Evolutionary conservation across 2,113 vertebrate species (phyloP), one percentile per base, ranked within the genome.

Genomic region (Buteo buteo): DNA sequence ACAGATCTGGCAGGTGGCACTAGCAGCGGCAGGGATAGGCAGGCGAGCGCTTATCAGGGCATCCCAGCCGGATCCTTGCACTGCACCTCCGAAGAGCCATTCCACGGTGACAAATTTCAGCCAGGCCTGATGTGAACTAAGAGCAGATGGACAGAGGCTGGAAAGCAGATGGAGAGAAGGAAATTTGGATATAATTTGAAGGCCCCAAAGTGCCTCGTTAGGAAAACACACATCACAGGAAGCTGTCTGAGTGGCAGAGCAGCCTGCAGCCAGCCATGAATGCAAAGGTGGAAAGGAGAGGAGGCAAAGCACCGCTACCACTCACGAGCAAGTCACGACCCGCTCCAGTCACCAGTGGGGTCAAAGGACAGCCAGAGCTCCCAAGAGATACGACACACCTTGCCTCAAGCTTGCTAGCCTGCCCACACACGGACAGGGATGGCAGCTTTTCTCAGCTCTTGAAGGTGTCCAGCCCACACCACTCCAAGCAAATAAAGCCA

Each of bases 21-120:
- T 1, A 5, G 45, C 38, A 28, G 64, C 7, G 0, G 2, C 2
- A 0, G 24, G 44, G 54, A 11, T 0, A 14, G 49, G 54, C 26
- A 47, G 24, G 49, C 0, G 3, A 61, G 29, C 0, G 0, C 55
- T 71, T 34, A 17, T 22, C 31, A 0, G 58, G 44, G 38, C 1
- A 0, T 17, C 50, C 49, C 55, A 32, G 52, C 1, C 1, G n/a
- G 52, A 26, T 79, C 47, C 42, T 36, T 45, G 32, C 4, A 1
- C 59, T 66, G 77, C 3, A 7, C 38, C 1, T 42, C 65, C 13
- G 0, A 11, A 67, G 62, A 91, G 38, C 38, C 64, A 29, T 12
- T 82, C 65, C 8, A 7, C 1, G 0, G 72, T 11, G 54, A 79
- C 31, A 72, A 38, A 90, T 57, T 58, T 59, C 81, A 93, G 84